Percentiles rank a stretch among this genome's conserved stretches.
These are phyloP conservation scores for Hypotaenidia philippensis DNA, from an alignment of 2,797 vertebrate species.

Conservation along the genomic window DNA sequence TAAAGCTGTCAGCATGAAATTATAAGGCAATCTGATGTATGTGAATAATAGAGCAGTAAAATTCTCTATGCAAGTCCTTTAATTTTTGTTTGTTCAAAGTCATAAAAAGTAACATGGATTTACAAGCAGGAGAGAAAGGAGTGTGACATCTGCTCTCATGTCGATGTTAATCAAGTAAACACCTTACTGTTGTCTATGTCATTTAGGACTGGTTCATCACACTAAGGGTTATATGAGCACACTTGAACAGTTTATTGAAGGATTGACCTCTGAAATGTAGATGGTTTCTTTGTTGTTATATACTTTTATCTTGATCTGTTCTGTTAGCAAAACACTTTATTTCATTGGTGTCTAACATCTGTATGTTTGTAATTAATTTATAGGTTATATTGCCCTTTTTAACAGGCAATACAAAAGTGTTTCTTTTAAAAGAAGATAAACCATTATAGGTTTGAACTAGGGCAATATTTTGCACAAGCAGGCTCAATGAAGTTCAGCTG, in stretches of 20 bases:
- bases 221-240: not conserved
- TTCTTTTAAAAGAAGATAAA: not conserved
- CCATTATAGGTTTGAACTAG: not conserved
- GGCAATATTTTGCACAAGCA: not conserved
- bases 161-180: not conserved
- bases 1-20: conserved; percentile 7
- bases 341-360: not conserved
- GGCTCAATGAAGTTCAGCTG: not conserved
- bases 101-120: not conserved
- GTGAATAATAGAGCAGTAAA: not conserved
- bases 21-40: not conserved
- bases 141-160: not conserved
- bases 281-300: not conserved
- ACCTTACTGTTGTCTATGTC: not conserved
- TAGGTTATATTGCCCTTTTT: not conserved
- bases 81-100: not conserved
- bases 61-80: not conserved
- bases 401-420: not conserved
- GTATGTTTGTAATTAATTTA: not conserved
- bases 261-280: not conserved
- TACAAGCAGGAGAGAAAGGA: not conserved
- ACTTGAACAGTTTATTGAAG: not conserved
- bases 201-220: not conserved
- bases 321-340: not conserved
- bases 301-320: not conserved